phyloP scores from a whole-genome alignment of 2,797 vertebrate genomes.

The Chelon labrosus region DNA sequence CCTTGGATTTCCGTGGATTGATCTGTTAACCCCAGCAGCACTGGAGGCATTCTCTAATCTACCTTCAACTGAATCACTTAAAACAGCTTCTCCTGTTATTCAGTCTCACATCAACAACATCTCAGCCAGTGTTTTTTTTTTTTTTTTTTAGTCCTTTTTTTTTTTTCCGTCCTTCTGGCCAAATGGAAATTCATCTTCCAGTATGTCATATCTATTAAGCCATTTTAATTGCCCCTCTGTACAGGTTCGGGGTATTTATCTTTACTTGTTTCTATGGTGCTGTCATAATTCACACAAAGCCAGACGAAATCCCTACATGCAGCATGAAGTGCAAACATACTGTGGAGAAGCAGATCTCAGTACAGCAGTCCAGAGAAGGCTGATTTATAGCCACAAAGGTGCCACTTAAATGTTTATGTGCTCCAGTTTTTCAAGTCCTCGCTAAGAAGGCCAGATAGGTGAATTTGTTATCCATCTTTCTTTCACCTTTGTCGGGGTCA shows the following conservation, averaged over 20 bases:
- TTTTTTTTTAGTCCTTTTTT: slow-evolving; percentile 5
- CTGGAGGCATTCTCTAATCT: slow-evolving; percentile 11
- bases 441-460: not conserved
- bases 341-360: slow-evolving; percentile 40
- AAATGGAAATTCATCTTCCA: slow-evolving; percentile 82
- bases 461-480: not conserved
- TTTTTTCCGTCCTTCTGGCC: slow-evolving; percentile 48
- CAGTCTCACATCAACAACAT: slow-evolving; percentile 31
- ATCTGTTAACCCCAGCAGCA: slow-evolving; percentile 22
- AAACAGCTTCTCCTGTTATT: slow-evolving; percentile 48
- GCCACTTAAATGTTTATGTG: slow-evolving; percentile 51
- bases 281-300: slow-evolving; percentile 75
- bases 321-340: slow-evolving; percentile 47
- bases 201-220: slow-evolving; percentile 83
- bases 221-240: slow-evolving; percentile 82
- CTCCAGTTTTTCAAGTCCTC: slow-evolving; percentile 29
- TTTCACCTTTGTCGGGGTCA: slow-evolving; percentile 15
- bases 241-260: slow-evolving; percentile 79
- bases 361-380: slow-evolving; percentile 20
- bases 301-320: slow-evolving; percentile 77
- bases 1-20: not conserved
- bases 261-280: slow-evolving; percentile 79
- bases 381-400: slow-evolving; percentile 51
- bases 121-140: slow-evolving; percentile 4
- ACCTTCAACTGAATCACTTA: slow-evolving; percentile 13